phyloP scores from a whole-genome alignment of 2,113 vertebrate genomes.

The Mystacornis crossleyi region DNA sequence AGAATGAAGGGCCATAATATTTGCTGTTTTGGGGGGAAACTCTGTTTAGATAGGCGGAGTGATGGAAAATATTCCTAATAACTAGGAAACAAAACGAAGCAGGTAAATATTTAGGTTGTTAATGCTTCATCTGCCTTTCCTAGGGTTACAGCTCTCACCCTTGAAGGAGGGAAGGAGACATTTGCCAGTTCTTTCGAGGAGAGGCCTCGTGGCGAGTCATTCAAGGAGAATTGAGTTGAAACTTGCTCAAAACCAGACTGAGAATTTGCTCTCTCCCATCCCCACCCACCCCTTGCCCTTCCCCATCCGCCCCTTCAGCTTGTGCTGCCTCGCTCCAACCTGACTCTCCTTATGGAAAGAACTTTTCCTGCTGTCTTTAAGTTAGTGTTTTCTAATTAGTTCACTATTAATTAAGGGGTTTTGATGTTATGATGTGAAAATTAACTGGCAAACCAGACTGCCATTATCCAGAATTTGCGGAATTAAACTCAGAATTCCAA shows the following conservation, averaged over 20 bases:
- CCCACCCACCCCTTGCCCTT: neutral
- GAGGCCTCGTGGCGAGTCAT: neutral
- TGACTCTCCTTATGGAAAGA: neutral
- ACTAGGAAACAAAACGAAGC: neutral
- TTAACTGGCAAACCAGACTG: constrained; percentile 24
- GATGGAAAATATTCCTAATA: constrained; percentile 30
- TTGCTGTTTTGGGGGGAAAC: neutral
- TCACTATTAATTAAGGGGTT: constrained; percentile 41
- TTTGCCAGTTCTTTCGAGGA: neutral
- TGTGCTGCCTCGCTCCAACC: neutral
- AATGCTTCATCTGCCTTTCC: neutral
- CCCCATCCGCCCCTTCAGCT: neutral
- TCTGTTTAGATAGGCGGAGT: neutral
- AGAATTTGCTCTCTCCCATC: neutral
- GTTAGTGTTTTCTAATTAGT: constrained; percentile 27
- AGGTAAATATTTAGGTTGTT: constrained; percentile 41
- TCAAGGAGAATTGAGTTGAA: neutral
- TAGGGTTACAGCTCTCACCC: neutral
- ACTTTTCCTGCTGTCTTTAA: neutral
- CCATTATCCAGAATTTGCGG: neutral
- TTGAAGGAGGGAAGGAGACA: neutral
- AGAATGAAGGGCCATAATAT: neutral
- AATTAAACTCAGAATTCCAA: constrained; percentile 32
- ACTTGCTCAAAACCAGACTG: neutral
- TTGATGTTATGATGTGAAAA: constrained; percentile 34